These are phyloP conservation scores for Archilochus colubris DNA, from an alignment of 2,113 vertebrate genomes.

Conservation along the genomic window DNA sequence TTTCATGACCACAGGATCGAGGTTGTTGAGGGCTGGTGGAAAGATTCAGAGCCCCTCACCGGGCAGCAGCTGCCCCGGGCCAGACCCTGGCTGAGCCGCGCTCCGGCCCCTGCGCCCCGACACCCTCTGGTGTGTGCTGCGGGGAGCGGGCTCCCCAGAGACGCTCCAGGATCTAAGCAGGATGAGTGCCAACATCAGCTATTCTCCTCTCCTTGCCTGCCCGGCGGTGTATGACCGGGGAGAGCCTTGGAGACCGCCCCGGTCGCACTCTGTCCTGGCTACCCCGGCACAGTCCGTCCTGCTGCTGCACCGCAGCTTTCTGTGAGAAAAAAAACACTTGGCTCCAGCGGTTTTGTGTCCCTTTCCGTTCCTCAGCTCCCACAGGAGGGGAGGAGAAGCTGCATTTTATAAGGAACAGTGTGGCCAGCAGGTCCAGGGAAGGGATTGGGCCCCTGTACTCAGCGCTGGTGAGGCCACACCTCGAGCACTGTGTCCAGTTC, in stretches of 20 bases:
- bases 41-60: neutral
- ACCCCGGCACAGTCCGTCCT: neutral
- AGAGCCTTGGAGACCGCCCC: rapidly evolving
- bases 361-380: neutral
- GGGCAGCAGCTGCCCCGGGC: neutral
- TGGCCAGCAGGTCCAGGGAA: no score
- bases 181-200: no score
- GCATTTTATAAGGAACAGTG: no score
- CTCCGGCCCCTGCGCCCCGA: rapidly evolving
- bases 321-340: rapidly evolving
- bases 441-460: no score
- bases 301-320: rapidly evolving
- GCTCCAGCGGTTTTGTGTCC: rapidly evolving
- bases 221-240: no score
- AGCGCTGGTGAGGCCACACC: no score
- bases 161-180: rapidly evolving
- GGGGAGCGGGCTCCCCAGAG: neutral
- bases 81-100: no score
- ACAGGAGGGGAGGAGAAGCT: rapidly evolving
- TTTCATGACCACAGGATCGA: rapidly evolving
- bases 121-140: rapidly evolving
- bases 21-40: neutral
- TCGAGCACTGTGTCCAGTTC: no score
- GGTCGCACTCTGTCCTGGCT: neutral
- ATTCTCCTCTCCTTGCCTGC: no score